Conservation (phyloP, 2,113 vertebrate genomes). For the Euleptes europaea region DNA sequence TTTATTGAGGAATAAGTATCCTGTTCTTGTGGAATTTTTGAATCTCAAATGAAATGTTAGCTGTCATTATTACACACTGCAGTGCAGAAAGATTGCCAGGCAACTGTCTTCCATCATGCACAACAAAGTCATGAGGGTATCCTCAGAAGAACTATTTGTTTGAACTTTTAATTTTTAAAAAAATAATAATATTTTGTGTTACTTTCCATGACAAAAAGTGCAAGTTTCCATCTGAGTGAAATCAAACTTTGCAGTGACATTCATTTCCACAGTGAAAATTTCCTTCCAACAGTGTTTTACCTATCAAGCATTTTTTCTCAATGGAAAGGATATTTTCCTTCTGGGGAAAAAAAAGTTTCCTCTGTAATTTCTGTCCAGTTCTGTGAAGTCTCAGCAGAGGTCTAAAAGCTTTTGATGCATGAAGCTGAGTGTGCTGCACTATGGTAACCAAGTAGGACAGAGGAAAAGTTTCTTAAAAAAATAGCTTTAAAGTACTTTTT, state of each 20-base stretch:
- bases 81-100: not conserved
- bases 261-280: not conserved
- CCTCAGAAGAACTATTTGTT: not conserved
- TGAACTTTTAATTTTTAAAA: not conserved
- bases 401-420: not conserved
- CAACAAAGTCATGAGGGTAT: not conserved
- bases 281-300: not conserved
- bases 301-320: slow-evolving; percentile 10
- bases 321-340: not conserved
- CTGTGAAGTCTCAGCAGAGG: not conserved
- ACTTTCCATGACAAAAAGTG: not conserved
- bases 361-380: not conserved
- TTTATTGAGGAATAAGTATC: too few species aligned
- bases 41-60: not conserved
- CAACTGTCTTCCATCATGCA: not conserved
- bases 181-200: not conserved
- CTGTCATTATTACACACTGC: not conserved
- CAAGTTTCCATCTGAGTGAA: not conserved
- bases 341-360: not conserved
- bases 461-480: not conserved
- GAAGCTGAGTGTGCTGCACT: not conserved
- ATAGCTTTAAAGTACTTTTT: not conserved
- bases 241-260: not conserved
- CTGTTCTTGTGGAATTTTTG: not conserved
- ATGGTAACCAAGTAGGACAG: not conserved